Percentiles rank a stretch among this genome's conserved stretches.
Evolutionary conservation across 2,888 invertebrate genomes (phyloP).

Genomic region (Junonia oenone): DNA sequence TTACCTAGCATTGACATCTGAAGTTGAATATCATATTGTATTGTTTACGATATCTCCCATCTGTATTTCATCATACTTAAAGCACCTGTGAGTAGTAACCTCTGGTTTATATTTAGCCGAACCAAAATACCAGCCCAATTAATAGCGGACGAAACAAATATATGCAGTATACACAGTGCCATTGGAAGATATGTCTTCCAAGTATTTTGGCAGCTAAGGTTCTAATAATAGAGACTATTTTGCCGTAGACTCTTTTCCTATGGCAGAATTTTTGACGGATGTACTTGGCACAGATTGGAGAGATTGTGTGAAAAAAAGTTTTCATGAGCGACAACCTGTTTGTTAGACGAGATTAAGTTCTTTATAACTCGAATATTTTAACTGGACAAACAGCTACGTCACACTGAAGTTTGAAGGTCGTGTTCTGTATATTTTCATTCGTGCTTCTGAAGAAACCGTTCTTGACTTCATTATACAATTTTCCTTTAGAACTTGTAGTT

Average conservation of each 20-base stretch:
- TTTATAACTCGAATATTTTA: background rate
- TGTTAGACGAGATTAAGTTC: background rate
- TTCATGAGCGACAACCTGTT: background rate
- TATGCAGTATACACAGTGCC: slow-evolving; percentile 12
- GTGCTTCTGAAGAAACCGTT: too few relatives aligned
- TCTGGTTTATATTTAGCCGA: slow-evolving; percentile 47
- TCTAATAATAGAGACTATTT: background rate
- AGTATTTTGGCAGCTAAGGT: slow-evolving; percentile 8
- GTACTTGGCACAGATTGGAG: slow-evolving; percentile 19
- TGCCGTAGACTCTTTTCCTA: background rate
- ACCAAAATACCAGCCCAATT: slow-evolving; percentile 59
- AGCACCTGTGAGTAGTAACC: slow-evolving; percentile 53
- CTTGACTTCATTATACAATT: too few relatives aligned
- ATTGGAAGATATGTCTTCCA: slow-evolving; percentile 13
- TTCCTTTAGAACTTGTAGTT: too few relatives aligned
- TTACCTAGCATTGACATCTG: background rate
- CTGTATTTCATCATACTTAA: slow-evolving; percentile 22
- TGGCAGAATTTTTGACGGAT: background rate
- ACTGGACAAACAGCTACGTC: background rate
- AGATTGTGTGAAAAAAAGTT: slow-evolving; percentile 1
- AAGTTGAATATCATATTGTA: slow-evolving; percentile 1
- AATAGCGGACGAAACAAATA: slow-evolving; percentile 45
- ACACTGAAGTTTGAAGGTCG: background rate
- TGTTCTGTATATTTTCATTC: too few relatives aligned
- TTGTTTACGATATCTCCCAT: slow-evolving; percentile 15